These are phyloP conservation scores for Calcarius lapponicus DNA, from an alignment of 2,797 vertebrate genomes.

Conservation along the genomic window DNA sequence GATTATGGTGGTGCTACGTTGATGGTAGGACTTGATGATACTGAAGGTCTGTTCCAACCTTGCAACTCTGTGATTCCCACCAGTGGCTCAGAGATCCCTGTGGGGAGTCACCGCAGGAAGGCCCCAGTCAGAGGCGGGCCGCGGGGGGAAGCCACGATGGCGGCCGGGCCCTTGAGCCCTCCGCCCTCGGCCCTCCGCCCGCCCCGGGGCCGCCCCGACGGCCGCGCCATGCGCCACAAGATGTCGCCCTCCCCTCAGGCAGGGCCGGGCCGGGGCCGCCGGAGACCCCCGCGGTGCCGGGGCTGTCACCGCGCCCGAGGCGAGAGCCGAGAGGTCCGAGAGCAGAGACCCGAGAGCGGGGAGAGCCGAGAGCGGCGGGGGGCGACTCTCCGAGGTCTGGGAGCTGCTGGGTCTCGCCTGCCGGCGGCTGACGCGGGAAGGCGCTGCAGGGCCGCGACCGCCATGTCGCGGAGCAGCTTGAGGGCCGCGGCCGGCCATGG, in stretches of 20 bases:
- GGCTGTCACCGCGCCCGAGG: background rate
- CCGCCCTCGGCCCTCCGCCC: background rate
- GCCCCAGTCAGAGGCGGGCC: rapidly evolving
- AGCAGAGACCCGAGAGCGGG: background rate
- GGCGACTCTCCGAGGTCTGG: background rate
- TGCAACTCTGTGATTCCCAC: background rate
- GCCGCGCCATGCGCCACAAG: background rate
- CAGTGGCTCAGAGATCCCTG: too few relatives aligned
- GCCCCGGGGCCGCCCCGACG: background rate
- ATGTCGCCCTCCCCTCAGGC: conserved; percentile 36
- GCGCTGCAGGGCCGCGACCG: background rate
- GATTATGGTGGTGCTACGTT: too few relatives aligned
- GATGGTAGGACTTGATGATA: too few relatives aligned
- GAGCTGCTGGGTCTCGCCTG: background rate
- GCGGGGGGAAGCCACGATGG: rapidly evolving
- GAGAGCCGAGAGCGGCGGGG: background rate
- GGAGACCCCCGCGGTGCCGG: background rate
- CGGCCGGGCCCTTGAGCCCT: background rate
- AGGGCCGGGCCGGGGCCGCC: background rate
- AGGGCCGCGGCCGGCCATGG: background rate
- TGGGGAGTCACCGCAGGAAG: background rate
- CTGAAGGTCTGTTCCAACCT: background rate
- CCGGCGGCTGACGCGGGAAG: background rate
- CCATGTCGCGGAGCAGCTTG: background rate
- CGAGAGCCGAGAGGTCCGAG: too few relatives aligned